Percentiles rank a stretch among this genome's conserved stretches.
phyloP scores from a whole-genome alignment of 2,113 vertebrate genomes.

The Gymnogyps californianus region DNA sequence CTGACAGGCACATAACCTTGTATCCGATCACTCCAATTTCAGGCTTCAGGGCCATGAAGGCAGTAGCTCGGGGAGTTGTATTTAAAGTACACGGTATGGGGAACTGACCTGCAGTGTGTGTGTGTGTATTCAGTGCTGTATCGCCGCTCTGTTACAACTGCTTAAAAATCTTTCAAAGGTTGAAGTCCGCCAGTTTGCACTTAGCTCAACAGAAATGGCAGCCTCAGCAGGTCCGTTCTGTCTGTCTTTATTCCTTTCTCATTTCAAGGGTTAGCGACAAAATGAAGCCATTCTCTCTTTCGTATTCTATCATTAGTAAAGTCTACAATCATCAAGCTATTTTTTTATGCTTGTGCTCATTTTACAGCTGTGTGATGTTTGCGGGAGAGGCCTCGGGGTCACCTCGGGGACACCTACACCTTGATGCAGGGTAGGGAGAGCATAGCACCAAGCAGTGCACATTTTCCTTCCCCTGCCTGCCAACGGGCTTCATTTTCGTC shows the following conservation, averaged over 20 bases:
- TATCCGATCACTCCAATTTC: constrained; percentile 29
- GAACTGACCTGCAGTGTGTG: not conserved
- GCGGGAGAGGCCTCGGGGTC: not conserved
- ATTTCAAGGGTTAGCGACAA: not conserved
- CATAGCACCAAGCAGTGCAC: not conserved
- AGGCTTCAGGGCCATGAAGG: constrained; percentile 17
- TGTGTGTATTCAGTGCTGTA: not conserved
- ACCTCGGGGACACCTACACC: not conserved
- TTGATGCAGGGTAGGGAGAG: not conserved
- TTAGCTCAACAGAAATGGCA: not conserved
- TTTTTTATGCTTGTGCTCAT: not conserved
- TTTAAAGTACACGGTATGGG: not conserved
- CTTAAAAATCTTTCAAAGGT: not conserved
- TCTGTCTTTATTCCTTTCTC: not conserved
- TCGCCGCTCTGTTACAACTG: not conserved
- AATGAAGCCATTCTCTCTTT: not conserved
- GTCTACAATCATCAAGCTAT: not conserved
- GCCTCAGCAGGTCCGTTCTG: not conserved
- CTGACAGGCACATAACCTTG: constrained; percentile 42
- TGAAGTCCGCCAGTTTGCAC: not conserved
- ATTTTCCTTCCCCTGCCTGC: not conserved
- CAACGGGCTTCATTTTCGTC: not conserved
- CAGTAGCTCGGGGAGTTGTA: not conserved
- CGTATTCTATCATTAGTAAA: not conserved
- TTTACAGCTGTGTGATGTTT: not conserved